Percentiles rank a stretch among this genome's conserved stretches.
These are phyloP conservation scores for Lepidotrigona ventralis DNA, from an alignment of 1,140 invertebrate species.

Conservation along the genomic window DNA sequence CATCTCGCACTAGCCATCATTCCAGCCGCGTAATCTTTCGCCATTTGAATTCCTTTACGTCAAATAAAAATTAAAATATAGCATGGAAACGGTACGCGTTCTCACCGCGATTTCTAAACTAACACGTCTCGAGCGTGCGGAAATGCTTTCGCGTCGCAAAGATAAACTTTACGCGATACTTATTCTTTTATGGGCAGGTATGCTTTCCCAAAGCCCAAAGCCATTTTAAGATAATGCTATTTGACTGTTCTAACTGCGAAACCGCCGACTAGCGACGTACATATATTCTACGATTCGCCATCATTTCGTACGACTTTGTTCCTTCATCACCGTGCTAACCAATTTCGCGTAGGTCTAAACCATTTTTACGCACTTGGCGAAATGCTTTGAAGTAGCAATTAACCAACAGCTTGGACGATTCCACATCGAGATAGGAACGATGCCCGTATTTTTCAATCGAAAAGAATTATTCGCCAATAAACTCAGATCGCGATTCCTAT, in stretches of 20 bases:
- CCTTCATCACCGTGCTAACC: not conserved
- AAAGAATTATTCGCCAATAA: constrained; percentile 29
- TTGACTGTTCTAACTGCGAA: not conserved
- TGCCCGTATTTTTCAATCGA: constrained; percentile 37
- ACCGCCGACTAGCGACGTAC: not conserved
- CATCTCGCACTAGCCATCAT: not conserved
- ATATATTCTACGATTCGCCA: not conserved
- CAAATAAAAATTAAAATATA: constrained; percentile 49
- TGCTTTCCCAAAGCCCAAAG: constrained; percentile 13
- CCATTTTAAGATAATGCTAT: constrained; percentile 16
- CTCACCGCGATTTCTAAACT: constrained; percentile 1
- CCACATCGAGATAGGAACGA: constrained; percentile 37
- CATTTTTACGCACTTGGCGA: not conserved
- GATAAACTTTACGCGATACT: constrained; percentile 32
- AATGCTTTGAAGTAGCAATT: not conserved
- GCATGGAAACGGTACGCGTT: not conserved
- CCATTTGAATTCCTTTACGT: constrained; percentile 25
- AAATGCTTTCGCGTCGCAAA: constrained; percentile 11
- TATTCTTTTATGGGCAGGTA: constrained; percentile 22
- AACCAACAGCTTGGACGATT: not conserved
- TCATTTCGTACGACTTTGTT: not conserved
- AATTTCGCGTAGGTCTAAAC: not conserved
- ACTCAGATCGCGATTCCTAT: constrained; percentile 41
- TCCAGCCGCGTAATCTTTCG: constrained; percentile 17
- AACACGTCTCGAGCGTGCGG: not conserved